Base-by-base conservation (phyloP, 1,140 invertebrate species). In the Drosophila sechellia region DNA sequence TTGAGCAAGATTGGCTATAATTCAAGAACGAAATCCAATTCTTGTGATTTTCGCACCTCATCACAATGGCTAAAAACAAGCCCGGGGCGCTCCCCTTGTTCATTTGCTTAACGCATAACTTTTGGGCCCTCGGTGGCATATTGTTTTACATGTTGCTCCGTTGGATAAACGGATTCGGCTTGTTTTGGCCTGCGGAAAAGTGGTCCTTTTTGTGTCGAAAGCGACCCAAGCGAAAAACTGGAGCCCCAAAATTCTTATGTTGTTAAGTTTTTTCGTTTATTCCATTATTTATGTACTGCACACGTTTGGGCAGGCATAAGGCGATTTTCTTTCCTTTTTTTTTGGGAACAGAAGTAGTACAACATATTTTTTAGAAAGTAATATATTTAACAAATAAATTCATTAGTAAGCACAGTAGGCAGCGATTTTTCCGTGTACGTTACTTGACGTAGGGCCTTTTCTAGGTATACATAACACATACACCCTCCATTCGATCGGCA, bases 21-120 rank as follows among this genome's bases (percentile, higher is more conserved):
- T 46, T 65, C 60, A 57, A 31, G 20, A 50, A 63, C 12, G 34
- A 63, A 63, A 65, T 66, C 70, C 63, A 69, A 81, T 81, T 86
- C 34, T 46, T 58, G 55, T 74, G 68, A 86, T 70, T 85, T 77
- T 86, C 78, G 73, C 81, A 87, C 78, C 81, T 86, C 75, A 79
- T 66, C 68, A 61, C 59, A 27, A 43, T 11, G 55, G 17, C 22
- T 10, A 45, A 53, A 45, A 55, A 46, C 37, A 61, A 43, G 34
- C 25, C 45, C n/a, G 15, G 55, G n/a, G 53, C 20, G 27, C 25
- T 12, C 20, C 11, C n/a, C 5, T 49, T n/a, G 55, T 40, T 42
- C 37, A 25, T 61, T 76, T 66, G 68, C 60, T 59, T 40, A 52
- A 20, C 40, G 53, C 58, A 72, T 73, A 72, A 77, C 55, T 64